Evolutionary conservation across 2,113 vertebrate species (phyloP), one percentile per base, ranked within the genome.

Genomic region (Alaudala cheleensis): DNA sequence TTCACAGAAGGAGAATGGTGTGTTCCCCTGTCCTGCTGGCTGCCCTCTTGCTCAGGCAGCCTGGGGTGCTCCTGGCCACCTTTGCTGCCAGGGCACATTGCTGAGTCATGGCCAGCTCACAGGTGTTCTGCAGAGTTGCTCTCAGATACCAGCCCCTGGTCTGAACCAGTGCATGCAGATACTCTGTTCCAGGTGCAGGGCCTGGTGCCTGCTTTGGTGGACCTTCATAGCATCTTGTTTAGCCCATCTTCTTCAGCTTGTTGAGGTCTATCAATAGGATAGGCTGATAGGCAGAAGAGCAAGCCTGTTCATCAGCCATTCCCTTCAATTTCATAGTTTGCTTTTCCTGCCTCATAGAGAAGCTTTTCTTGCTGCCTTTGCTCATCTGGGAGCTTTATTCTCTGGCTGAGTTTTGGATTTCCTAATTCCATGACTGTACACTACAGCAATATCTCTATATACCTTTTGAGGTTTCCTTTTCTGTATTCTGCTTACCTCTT

Each of bases 331-430:
- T 23, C 45, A 21, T 65, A 5, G 4, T 84, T 73, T 53, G 10
- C 34, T 78, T 81, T 81, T 89, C 61, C 58, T 61, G 8, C 17
- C 25, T 11, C 8, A 1, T 14, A 25, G 1, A 62, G 34, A 42
- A 83, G 17, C 20, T 42, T 64, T 80, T 77, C 29, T 69, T 61
- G 14, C 65, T 93, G 50, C 34, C 24, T 61, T 60, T 45, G 29
- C 34, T 44, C 9, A 28, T n/a, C n/a, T n/a, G n/a, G n/a, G n/a
- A n/a, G n/a, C n/a, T 90, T 89, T 61, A 37, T 84, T 61, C 25
- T 69, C 25, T 64, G 81, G 25, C 33, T 73, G 69, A 91, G n/a
- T 49, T 91, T 69, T 86, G n/a, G 9, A 6, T 89, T 91, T 84
- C 58, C 31, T 18, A 29, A 15, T 60, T 39, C 24, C 34, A 15